These are phyloP conservation scores for Tragelaphus scriptus DNA, from an alignment of 2,113 vertebrate species.

Conservation along the genomic window DNA sequence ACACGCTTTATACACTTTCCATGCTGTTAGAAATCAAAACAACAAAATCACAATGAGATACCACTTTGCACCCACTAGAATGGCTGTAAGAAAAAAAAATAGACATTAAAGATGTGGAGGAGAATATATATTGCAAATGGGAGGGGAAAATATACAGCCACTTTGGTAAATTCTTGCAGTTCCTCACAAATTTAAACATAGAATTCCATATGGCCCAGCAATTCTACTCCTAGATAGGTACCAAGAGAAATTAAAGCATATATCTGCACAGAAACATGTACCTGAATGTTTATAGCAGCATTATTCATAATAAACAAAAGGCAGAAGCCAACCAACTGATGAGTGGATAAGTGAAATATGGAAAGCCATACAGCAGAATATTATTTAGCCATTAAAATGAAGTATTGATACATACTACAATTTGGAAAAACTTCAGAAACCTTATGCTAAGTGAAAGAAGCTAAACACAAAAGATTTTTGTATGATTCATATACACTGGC, in stretches of 20 bases:
- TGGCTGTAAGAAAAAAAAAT: slow-evolving; percentile 2
- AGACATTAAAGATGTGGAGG: not conserved
- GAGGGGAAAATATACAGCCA: not conserved
- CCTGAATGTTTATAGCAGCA: not conserved
- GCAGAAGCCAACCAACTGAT: not conserved
- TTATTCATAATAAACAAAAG: slow-evolving; percentile 41
- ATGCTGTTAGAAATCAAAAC: slow-evolving; percentile 20
- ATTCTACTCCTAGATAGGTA: not conserved
- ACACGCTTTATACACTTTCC: slow-evolving; percentile 11
- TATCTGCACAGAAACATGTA: not conserved
- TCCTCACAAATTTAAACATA: not conserved
- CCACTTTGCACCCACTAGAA: slow-evolving; percentile 1
- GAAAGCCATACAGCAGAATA: not conserved
- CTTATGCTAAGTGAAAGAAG: slow-evolving; percentile 9
- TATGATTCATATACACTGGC: not conserved
- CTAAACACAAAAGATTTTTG: not conserved
- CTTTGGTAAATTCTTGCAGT: not conserved
- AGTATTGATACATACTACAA: not conserved
- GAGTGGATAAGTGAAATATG: not conserved
- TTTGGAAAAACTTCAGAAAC: not conserved
- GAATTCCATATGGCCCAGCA: not conserved
- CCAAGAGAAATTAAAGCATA: slow-evolving; percentile 32
- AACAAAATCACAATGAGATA: slow-evolving; percentile 5
- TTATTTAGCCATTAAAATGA: slow-evolving; percentile 27
- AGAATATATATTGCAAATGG: not conserved